Evolutionary conservation across 2,888 invertebrate genomes (phyloP).

Genomic region (Muscina levida): DNA sequence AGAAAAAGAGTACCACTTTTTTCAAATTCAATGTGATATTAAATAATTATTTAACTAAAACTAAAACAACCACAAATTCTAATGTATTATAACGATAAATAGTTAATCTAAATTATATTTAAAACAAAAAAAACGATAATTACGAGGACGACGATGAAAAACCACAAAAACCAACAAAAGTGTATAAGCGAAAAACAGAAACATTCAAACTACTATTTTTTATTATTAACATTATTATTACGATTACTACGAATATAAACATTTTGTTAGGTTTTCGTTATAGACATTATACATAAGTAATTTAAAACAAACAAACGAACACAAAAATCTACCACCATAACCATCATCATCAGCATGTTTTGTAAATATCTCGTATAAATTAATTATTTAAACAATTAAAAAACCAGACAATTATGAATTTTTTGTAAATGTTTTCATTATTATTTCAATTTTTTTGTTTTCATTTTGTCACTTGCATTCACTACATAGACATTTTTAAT

Average conservation of each 20-base stretch:
- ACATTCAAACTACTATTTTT: conserved; percentile 35
- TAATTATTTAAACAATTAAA: conserved; percentile 20
- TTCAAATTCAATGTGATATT: conserved; percentile 75
- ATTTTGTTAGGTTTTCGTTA: not conserved
- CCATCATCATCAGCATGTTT: conserved; percentile 64
- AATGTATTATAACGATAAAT: conserved; percentile 55
- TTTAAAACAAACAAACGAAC: conserved; percentile 23
- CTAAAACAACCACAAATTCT: conserved; percentile 8
- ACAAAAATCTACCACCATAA: conserved; percentile 61
- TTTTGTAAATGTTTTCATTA: not conserved
- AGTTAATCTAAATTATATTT: conserved; percentile 63
- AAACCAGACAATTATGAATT: conserved; percentile 1
- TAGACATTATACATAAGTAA: conserved; percentile 34
- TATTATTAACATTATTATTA: conserved; percentile 14
- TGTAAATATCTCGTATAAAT: conserved; percentile 34
- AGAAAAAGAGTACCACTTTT: conserved; percentile 66
- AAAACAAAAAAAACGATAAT: conserved; percentile 66
- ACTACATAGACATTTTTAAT: not conserved
- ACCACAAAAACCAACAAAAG: no score
- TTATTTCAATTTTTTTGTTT: no score
- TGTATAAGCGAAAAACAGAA: conserved; percentile 42
- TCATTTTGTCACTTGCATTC: not conserved
- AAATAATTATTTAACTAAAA: conserved; percentile 67
- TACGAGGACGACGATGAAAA: conserved; percentile 65
- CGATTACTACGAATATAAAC: not conserved